Conservation (phyloP, 2,113 vertebrate species). For the Perccottus glenii region DNA sequence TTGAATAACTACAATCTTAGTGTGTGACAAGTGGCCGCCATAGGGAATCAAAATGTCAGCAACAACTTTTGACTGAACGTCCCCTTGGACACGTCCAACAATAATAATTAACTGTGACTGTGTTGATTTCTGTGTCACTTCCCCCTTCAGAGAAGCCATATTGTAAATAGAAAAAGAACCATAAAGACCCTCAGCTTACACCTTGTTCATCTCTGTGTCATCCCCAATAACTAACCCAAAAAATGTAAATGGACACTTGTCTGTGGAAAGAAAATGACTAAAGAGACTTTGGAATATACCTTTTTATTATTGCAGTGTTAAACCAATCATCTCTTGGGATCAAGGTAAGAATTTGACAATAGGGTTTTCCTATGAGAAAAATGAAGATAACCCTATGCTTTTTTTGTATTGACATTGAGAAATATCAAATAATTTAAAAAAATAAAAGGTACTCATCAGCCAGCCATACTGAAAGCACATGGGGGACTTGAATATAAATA, state of each 20-base stretch:
- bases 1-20: constrained; percentile 62
- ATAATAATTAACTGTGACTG: constrained; percentile 62
- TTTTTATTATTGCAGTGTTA: constrained; percentile 74
- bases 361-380: constrained; percentile 46
- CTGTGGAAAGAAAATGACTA: constrained; percentile 40
- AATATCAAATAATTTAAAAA: constrained; percentile 30
- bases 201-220: constrained; percentile 35
- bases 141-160: constrained; percentile 83
- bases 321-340: constrained; percentile 51
- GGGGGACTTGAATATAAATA: constrained; percentile 63
- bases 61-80: constrained; percentile 62
- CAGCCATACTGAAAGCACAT: constrained; percentile 78
- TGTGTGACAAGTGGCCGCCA: constrained; percentile 59
- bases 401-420: constrained; percentile 68
- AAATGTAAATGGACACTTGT: constrained; percentile 43
- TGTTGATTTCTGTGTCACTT: constrained; percentile 76
- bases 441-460: constrained; percentile 50
- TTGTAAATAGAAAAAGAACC: constrained; percentile 79
- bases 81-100: constrained; percentile 51
- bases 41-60: constrained; percentile 62
- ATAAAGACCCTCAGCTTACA: constrained; percentile 71
- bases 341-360: constrained; percentile 42
- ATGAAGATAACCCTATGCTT: constrained; percentile 41
- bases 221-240: constrained; percentile 61
- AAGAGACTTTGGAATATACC: constrained; percentile 49